Evolutionary conservation across 1,140 invertebrate species (phyloP).

Genomic region (Listronotus bonariensis): DNA sequence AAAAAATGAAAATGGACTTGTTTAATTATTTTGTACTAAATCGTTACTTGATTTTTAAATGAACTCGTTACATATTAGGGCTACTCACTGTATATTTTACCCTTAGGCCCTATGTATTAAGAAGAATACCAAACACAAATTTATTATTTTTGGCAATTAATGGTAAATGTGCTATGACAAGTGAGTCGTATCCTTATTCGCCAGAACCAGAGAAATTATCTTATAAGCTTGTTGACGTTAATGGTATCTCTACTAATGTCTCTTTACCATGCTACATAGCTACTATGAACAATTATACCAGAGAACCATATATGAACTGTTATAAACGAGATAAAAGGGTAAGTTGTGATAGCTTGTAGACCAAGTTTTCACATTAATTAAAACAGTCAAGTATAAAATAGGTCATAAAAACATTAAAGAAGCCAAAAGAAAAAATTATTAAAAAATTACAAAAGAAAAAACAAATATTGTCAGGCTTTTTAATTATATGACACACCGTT

Average conservation of each 20-base stretch:
- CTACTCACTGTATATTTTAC: no score
- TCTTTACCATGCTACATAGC: conserved; percentile 53
- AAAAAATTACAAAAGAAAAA: no score
- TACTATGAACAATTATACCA: conserved; percentile 51
- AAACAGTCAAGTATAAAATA: no score
- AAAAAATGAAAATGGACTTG: no score
- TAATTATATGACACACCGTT: no score
- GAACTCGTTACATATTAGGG: no score
- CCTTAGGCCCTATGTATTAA: conserved; percentile 76
- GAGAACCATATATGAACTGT: conserved; percentile 50
- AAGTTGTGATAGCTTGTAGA: conserved; percentile 1
- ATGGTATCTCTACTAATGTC: conserved; percentile 24
- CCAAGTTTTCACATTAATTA: no score
- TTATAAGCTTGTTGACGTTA: not conserved
- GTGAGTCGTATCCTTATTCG: conserved; percentile 20
- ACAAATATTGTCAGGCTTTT: no score
- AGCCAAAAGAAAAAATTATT: no score
- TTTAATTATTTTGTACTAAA: no score
- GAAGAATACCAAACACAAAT: conserved; percentile 81
- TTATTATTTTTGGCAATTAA: conserved; percentile 81
- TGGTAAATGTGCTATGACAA: conserved; percentile 60
- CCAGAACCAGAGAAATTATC: conserved; percentile 42
- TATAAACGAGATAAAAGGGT: conserved; percentile 58
- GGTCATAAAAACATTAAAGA: no score
- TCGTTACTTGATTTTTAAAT: no score